Percentiles rank a stretch among this genome's conserved stretches.
phyloP scores from a whole-genome alignment of 2,113 vertebrate species.

The Coptodon bakossiorum region DNA sequence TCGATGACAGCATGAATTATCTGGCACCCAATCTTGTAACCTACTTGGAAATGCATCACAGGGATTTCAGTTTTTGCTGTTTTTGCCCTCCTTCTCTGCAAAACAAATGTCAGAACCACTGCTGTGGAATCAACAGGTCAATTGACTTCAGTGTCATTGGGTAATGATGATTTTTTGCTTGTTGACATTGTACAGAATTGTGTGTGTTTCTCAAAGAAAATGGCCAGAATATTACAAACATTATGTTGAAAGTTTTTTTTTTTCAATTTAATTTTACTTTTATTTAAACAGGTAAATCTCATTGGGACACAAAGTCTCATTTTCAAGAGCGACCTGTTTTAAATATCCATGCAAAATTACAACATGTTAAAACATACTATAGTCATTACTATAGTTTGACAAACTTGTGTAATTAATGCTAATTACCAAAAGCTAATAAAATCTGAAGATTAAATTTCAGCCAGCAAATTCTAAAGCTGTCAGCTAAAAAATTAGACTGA shows the following conservation, averaged over 20 bases:
- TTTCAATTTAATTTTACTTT: fast-evolving
- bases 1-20: background rate
- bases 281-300: background rate
- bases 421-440: background rate
- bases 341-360: background rate
- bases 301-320: background rate
- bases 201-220: background rate
- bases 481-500: background rate
- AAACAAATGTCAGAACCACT: background rate
- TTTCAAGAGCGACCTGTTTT: background rate
- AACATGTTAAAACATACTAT: background rate
- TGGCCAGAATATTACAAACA: background rate
- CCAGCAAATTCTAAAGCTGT: background rate
- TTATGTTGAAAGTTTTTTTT: background rate
- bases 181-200: background rate
- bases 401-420: background rate
- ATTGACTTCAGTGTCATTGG: background rate
- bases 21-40: background rate
- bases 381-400: background rate
- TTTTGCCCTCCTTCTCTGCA: background rate
- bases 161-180: background rate
- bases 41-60: background rate
- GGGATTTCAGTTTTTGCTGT: background rate
- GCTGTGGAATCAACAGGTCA: background rate
- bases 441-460: background rate